These are phyloP conservation scores for Ceratina calcarata DNA, from an alignment of 1,140 invertebrate genomes.

Conservation along the genomic window DNA sequence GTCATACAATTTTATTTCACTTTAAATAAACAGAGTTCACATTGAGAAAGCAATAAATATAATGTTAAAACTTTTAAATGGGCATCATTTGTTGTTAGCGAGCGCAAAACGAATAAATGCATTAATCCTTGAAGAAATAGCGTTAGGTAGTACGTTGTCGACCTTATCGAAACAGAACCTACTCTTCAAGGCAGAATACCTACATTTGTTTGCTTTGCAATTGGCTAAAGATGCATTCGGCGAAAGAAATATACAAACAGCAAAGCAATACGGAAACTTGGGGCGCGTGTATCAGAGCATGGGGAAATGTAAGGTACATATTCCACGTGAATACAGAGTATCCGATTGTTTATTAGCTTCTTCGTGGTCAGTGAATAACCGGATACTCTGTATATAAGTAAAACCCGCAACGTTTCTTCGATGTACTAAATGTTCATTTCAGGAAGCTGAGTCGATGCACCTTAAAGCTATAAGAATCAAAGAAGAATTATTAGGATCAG, in stretches of 20 bases:
- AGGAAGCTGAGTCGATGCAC: slow-evolving; percentile 95
- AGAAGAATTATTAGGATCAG: slow-evolving; percentile 90
- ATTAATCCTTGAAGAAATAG: slow-evolving; percentile 95
- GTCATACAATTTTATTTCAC: slow-evolving; percentile 21
- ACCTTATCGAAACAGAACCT: slow-evolving; percentile 80
- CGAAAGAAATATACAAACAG: slow-evolving; percentile 95
- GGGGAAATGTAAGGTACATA: slow-evolving; percentile 87
- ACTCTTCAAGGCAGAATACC: slow-evolving; percentile 87
- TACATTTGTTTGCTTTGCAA: slow-evolving; percentile 90
- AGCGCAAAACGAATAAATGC: slow-evolving; percentile 95
- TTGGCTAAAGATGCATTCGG: slow-evolving; percentile 91
- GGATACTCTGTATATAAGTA: background rate
- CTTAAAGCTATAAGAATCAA: slow-evolving; percentile 94
- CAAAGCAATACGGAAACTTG: slow-evolving; percentile 96
- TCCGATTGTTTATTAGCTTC: no score
- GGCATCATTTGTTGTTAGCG: slow-evolving; percentile 91
- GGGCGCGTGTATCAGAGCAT: slow-evolving; percentile 95
- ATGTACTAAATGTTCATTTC: background rate
- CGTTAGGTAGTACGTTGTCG: slow-evolving; percentile 86
- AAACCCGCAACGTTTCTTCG: background rate
- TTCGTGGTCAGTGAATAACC: no score
- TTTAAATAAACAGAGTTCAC: slow-evolving; percentile 83
- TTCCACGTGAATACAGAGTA: background rate
- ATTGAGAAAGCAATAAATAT: slow-evolving; percentile 91
- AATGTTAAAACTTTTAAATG: slow-evolving; percentile 88